A percentile compares a stretch with the other conserved stretches of the same genome.
phyloP scores from a whole-genome alignment of 1,140 invertebrate species.

The Ceratina australensis region DNA sequence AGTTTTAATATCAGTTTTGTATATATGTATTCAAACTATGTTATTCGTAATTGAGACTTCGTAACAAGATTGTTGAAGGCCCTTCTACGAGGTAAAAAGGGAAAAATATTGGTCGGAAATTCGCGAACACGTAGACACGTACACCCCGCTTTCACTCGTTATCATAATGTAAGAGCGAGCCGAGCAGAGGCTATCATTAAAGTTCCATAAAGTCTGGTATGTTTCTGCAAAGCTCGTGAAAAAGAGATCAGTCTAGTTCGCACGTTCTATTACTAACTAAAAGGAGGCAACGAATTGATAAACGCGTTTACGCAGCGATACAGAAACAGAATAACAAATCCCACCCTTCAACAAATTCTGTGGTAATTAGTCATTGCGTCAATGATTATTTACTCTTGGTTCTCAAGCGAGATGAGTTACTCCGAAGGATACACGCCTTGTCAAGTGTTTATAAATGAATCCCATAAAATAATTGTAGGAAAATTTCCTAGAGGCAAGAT shows the following conservation, averaged over 20 bases:
- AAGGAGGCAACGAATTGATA: conserved; percentile 9
- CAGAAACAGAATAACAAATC: background rate
- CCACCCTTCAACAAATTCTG: background rate
- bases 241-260: conserved; percentile 42
- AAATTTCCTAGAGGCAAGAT: background rate
- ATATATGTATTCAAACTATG: too few relatives aligned
- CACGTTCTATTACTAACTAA: conserved; percentile 35
- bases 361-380: background rate
- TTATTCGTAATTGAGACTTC: background rate
- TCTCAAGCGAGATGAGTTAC: background rate
- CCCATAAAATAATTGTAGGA: too few relatives aligned
- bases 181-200: conserved; percentile 48
- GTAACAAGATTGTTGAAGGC: background rate
- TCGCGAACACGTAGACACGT: background rate
- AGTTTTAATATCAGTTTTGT: background rate
- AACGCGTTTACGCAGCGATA: background rate
- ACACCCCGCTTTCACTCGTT: conserved; percentile 42
- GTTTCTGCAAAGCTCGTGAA: conserved; percentile 29
- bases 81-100: background rate
- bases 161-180: conserved; percentile 45
- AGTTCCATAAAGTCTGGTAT: conserved; percentile 49
- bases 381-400: too few relatives aligned
- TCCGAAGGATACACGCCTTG: background rate
- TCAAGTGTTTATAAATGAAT: too few relatives aligned
- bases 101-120: conserved; percentile 21